Percentiles rank a stretch among this genome's conserved stretches.
Conservation (phyloP, 2,113 vertebrate species). For the Chitala chitala region DNA sequence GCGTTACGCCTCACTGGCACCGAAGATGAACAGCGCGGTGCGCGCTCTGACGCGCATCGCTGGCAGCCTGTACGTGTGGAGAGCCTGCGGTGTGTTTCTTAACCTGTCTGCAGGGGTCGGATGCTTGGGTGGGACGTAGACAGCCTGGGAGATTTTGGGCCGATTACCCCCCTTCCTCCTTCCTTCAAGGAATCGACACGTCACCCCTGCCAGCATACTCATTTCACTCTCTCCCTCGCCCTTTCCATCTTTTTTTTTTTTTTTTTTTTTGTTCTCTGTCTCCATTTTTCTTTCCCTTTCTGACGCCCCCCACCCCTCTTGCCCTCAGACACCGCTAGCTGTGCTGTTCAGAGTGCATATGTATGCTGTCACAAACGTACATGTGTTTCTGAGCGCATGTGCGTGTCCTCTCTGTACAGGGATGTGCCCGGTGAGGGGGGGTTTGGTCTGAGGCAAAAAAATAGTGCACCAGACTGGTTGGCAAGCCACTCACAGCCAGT, state of each 20-base stretch:
- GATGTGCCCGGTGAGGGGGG: too few relatives aligned
- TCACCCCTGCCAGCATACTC: not conserved
- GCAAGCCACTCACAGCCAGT: too few relatives aligned
- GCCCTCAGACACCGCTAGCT: too few relatives aligned
- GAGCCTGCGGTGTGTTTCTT: not conserved
- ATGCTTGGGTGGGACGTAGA: not conserved
- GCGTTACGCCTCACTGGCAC: not conserved
- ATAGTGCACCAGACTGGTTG: too few relatives aligned
- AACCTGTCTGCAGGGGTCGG: constrained; percentile 15
- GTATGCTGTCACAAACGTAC: too few relatives aligned
- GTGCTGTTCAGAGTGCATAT: not conserved
- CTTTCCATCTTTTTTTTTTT: not conserved
- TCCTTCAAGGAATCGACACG: too few relatives aligned
- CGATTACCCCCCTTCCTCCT: not conserved
- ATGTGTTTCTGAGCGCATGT: not conserved
- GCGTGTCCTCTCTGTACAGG: not conserved
- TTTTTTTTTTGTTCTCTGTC: constrained; percentile 37
- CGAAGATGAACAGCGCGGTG: not conserved
- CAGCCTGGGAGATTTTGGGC: not conserved
- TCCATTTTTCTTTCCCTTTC: constrained; percentile 28
- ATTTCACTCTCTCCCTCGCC: not conserved
- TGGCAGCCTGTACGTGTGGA: not conserved
- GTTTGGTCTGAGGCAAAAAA: too few relatives aligned
- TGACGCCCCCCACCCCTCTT: too few relatives aligned
- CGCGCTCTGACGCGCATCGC: too few relatives aligned